A percentile compares a stretch with the other conserved stretches of the same genome.
These are phyloP conservation scores for Morinoia aosen DNA, from an alignment of 2,888 invertebrate species.

Conservation along the genomic window DNA sequence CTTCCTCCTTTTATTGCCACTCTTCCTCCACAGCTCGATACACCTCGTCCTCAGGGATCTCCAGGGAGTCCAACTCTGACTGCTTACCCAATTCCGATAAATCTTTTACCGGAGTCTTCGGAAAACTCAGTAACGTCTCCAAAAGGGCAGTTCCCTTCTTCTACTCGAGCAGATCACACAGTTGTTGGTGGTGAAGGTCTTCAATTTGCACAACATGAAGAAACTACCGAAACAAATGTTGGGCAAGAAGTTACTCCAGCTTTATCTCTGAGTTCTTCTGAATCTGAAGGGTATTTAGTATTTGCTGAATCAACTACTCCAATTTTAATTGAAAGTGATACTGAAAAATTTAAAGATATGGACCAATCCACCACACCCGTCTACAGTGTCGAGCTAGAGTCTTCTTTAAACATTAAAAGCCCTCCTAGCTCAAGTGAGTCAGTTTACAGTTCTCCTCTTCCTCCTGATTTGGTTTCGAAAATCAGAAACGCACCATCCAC, in stretches of 20 bases:
- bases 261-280: neutral
- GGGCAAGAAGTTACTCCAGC: constrained; percentile 14
- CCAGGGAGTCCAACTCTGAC: constrained; percentile 24
- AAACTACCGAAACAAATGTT: neutral
- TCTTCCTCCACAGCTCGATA: constrained; percentile 61
- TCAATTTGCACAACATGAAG: neutral
- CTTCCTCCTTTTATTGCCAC: constrained; percentile 64
- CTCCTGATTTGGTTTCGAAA: constrained; percentile 33
- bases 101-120: constrained; percentile 33
- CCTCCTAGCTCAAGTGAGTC: neutral
- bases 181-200: neutral
- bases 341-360: neutral
- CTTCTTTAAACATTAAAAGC: neutral
- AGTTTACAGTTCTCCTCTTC: constrained; percentile 27
- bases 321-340: neutral
- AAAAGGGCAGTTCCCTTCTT: neutral
- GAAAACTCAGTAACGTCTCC: constrained; percentile 1
- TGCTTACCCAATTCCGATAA: constrained; percentile 50
- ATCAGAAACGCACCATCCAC: neutral
- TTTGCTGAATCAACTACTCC: constrained; percentile 27
- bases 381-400: neutral
- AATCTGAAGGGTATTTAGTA: neutral
- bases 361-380: neutral
- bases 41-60: constrained; percentile 16
- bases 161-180: neutral